Conservation (phyloP, 2,888 invertebrate species). For the Lacanobia oleracea region DNA sequence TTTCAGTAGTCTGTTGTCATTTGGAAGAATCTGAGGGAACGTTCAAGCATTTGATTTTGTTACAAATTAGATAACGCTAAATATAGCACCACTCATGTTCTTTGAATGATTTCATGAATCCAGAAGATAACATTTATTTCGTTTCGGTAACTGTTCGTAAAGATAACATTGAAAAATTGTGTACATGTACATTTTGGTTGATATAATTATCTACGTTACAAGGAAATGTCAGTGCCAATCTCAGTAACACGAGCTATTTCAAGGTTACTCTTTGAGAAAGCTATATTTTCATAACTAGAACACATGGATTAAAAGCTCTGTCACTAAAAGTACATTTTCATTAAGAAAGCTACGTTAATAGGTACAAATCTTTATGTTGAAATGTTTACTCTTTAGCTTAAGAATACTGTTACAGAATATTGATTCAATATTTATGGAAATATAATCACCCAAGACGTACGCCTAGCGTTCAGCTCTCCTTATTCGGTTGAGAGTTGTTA, state of each 20-base stretch:
- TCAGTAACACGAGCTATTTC: slow-evolving; percentile 1
- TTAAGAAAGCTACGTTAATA: slow-evolving; percentile 12
- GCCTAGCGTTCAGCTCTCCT: slow-evolving; percentile 70
- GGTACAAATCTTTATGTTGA: slow-evolving; percentile 11
- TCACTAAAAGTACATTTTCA: slow-evolving; percentile 6
- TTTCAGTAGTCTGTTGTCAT: slow-evolving; percentile 11
- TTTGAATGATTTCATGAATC: slow-evolving; percentile 33
- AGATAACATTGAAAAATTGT: slow-evolving; percentile 24
- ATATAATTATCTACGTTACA: slow-evolving; percentile 23
- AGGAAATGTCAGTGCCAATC: slow-evolving; percentile 6
- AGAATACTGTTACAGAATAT: slow-evolving; percentile 48
- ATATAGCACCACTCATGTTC: slow-evolving; percentile 15
- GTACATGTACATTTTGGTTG: slow-evolving; percentile 11
- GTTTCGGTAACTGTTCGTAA: slow-evolving; percentile 10
- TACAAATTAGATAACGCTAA: slow-evolving; percentile 24
- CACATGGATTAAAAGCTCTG: neutral
- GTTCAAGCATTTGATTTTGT: neutral
- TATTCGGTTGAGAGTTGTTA: slow-evolving; percentile 74
- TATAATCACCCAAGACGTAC: slow-evolving; percentile 73
- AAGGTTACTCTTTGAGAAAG: slow-evolving; percentile 18
- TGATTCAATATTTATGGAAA: slow-evolving; percentile 61
- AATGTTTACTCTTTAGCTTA: slow-evolving; percentile 30
- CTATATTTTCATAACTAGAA: slow-evolving; percentile 11
- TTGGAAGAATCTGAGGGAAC: slow-evolving; percentile 8
- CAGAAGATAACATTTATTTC: slow-evolving; percentile 39